Percentiles rank a stretch among this genome's conserved stretches.
These are phyloP conservation scores for Cordilura impudica DNA, from an alignment of 2,888 invertebrate species.

Conservation along the genomic window DNA sequence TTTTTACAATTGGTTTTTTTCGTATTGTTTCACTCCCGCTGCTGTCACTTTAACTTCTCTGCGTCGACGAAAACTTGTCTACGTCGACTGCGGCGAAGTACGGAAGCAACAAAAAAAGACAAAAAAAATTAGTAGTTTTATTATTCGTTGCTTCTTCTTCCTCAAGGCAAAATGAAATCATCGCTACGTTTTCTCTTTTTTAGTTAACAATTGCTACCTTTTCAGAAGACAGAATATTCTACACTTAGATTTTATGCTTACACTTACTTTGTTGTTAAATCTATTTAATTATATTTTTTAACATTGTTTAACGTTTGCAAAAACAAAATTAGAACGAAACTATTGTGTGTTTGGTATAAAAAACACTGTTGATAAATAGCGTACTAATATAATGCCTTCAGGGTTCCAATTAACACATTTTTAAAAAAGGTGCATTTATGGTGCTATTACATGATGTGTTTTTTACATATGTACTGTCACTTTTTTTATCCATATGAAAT, in stretches of 20 bases:
- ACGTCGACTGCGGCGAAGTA: slow-evolving; percentile 52
- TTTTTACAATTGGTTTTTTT: slow-evolving; percentile 28
- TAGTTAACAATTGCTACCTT: no score
- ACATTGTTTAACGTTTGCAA: slow-evolving; percentile 52
- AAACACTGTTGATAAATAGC: slow-evolving; percentile 31
- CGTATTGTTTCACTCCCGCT: slow-evolving; percentile 33
- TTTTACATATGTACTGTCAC: no score
- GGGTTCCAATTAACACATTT: neutral
- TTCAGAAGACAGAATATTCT: neutral
- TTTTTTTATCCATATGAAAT: no score
- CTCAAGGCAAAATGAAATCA: slow-evolving; percentile 75
- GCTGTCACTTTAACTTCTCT: slow-evolving; percentile 22
- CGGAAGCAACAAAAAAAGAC: slow-evolving; percentile 64
- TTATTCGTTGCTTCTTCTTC: slow-evolving; percentile 41
- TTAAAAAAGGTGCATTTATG: no score
- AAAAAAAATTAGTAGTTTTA: slow-evolving; percentile 67
- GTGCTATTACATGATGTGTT: no score
- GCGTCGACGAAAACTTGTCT: slow-evolving; percentile 46
- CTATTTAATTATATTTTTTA: slow-evolving; percentile 11
- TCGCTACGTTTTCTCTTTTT: slow-evolving; percentile 66
- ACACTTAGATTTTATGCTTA: slow-evolving; percentile 3
- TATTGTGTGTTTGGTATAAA: slow-evolving; percentile 34
- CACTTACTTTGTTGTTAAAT: slow-evolving; percentile 40
- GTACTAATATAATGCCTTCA: neutral
- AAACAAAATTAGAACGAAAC: slow-evolving; percentile 61